Conservation (phyloP, 2,113 vertebrate species). For the Notiomystis cincta region DNA sequence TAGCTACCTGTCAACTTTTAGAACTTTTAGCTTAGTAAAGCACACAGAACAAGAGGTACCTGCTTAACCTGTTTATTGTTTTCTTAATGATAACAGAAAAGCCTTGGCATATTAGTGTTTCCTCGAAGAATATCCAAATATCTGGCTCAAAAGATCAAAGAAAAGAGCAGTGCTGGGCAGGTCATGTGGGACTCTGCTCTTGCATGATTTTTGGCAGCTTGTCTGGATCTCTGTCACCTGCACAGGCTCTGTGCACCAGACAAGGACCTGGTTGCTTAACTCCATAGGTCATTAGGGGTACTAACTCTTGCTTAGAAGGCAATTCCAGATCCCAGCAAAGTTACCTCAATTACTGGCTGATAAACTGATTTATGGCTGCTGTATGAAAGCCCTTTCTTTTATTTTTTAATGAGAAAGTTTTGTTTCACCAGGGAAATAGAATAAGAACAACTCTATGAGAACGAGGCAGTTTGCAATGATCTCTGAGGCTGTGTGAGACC, state of each 20-base stretch:
- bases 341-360: background rate
- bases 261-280: background rate
- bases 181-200: background rate
- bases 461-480: background rate
- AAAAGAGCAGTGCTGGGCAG: background rate
- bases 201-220: background rate
- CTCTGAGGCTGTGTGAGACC: background rate
- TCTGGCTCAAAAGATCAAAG: background rate
- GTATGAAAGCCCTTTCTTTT: background rate
- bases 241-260: background rate
- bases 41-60: background rate
- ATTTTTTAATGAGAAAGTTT: background rate
- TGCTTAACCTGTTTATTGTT: background rate
- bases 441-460: background rate
- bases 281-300: background rate
- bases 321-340: background rate
- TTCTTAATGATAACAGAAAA: background rate
- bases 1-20: background rate
- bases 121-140: slow-evolving; percentile 35
- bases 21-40: background rate
- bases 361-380: background rate
- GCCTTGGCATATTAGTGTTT: background rate
- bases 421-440: background rate
- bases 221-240: background rate
- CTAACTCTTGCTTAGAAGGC: background rate